These are phyloP conservation scores for Thaumetopoea pityocampa DNA, from an alignment of 1,140 invertebrate species.

Conservation along the genomic window DNA sequence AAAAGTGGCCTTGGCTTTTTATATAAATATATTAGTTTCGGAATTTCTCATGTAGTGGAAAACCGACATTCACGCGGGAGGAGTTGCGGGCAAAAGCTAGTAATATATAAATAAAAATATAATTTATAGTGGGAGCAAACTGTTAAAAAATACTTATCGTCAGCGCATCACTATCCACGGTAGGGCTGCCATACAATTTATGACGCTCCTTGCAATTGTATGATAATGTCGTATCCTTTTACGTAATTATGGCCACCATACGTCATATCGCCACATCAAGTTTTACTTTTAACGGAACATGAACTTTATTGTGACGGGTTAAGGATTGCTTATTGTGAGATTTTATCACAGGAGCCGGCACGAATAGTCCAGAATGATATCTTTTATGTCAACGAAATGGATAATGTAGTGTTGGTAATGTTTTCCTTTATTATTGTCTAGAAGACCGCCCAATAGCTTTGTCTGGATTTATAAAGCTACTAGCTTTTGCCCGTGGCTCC, in stretches of 20 bases:
- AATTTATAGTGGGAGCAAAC: too few species aligned
- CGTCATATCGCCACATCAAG: slow-evolving; percentile 43
- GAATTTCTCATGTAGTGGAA: too few species aligned
- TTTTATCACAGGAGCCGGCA: slow-evolving; percentile 1
- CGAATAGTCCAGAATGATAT: slow-evolving; percentile 17
- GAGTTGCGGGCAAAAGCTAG: too few species aligned
- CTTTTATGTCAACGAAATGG: slow-evolving; percentile 12
- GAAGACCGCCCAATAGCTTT: slow-evolving; percentile 12
- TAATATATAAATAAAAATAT: too few species aligned
- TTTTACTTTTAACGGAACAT: slow-evolving; percentile 19
- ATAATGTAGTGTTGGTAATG: slow-evolving; percentile 6
- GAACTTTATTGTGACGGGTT: slow-evolving; percentile 21
- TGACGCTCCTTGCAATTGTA: slow-evolving; percentile 54
- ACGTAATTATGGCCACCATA: slow-evolving; percentile 47
- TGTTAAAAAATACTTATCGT: background rate
- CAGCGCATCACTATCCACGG: slow-evolving; percentile 31
- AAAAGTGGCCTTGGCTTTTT: too few species aligned
- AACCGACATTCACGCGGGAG: too few species aligned
- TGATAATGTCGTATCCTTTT: slow-evolving; percentile 61
- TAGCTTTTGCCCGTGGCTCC: too few species aligned
- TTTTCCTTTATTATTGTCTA: slow-evolving; percentile 6
- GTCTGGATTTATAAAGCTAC: too few species aligned
- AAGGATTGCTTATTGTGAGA: slow-evolving; percentile 6
- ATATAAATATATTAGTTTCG: too few species aligned
- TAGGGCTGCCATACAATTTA: slow-evolving; percentile 34